A percentile compares a stretch with the other conserved stretches of the same genome.
These are phyloP conservation scores for Syrista parreyssii DNA, from an alignment of 2,888 invertebrate species.

Conservation along the genomic window DNA sequence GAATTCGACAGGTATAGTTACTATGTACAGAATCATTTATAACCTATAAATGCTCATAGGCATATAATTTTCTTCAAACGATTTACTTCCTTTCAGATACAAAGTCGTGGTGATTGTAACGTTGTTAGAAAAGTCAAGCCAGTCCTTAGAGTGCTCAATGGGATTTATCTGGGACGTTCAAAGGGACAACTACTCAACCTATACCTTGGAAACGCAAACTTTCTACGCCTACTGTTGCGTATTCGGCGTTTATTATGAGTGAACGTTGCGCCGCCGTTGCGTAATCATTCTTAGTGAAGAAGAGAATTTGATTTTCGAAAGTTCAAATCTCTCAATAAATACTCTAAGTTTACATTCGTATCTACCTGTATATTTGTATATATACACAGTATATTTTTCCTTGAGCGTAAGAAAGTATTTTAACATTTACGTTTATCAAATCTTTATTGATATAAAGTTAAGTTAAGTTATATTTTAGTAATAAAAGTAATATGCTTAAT, in stretches of 20 bases:
- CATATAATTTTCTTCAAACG: background rate
- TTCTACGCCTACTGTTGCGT: constrained; percentile 75
- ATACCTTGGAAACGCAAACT: constrained; percentile 73
- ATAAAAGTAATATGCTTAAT: no score
- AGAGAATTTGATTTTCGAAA: constrained; percentile 6
- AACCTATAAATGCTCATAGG: constrained; percentile 29
- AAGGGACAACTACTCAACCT: constrained; percentile 73
- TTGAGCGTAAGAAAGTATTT: background rate
- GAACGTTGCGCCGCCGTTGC: constrained; percentile 38
- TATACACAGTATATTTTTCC: background rate
- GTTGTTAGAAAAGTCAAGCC: constrained; percentile 76
- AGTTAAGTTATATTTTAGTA: no score
- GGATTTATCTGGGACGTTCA: constrained; percentile 78
- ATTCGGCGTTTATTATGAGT: constrained; percentile 79
- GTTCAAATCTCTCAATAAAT: background rate
- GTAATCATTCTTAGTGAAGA: background rate
- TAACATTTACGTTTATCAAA: background rate
- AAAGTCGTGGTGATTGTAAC: constrained; percentile 74
- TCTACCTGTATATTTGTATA: background rate
- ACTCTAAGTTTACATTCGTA: background rate
- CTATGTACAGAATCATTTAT: constrained; percentile 27
- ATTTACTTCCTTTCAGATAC: constrained; percentile 69
- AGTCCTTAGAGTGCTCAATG: constrained; percentile 72
- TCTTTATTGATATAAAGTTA: background rate
- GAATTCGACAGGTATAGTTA: constrained; percentile 74